Evolutionary conservation across 2,113 vertebrate species (phyloP).

Genomic region (Piprites chloris): DNA sequence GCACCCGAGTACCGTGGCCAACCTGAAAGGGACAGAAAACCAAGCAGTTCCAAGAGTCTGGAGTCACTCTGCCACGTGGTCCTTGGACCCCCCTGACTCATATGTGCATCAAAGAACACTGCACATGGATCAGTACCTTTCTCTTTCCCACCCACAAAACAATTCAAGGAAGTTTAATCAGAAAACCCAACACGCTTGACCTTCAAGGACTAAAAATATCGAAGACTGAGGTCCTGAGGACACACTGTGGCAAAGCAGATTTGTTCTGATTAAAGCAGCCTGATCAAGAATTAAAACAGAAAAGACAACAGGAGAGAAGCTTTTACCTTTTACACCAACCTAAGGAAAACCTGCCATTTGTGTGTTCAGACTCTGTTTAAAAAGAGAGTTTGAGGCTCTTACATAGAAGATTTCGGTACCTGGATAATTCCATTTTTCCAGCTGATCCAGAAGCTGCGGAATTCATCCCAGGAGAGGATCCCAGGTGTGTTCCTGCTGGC

Average conservation of each 20-base stretch:
- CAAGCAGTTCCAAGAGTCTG: neutral
- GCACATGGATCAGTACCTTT: neutral
- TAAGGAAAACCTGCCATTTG: neutral
- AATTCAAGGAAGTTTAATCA: neutral
- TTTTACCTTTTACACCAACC: neutral
- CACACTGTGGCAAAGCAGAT: neutral
- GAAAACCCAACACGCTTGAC: neutral
- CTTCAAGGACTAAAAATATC: neutral
- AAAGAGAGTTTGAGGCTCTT: neutral
- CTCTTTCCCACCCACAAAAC: neutral
- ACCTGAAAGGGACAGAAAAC: conserved; percentile 74
- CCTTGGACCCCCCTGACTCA: neutral
- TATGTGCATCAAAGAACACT: neutral
- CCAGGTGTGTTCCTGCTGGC: conserved; percentile 76
- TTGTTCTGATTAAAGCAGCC: neutral
- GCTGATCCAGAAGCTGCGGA: conserved; percentile 92
- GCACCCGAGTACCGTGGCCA: conserved; percentile 82
- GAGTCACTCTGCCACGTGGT: neutral
- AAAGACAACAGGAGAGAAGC: neutral
- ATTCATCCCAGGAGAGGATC: conserved; percentile 93
- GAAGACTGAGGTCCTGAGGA: neutral
- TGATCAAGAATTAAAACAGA: neutral
- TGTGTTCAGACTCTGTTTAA: neutral
- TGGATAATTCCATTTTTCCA: conserved; percentile 84
- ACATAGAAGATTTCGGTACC: conserved; percentile 44